Percentiles rank a stretch among this genome's conserved stretches.
These are phyloP conservation scores for Vombatus ursinus DNA, from an alignment of 2,113 vertebrate species.

Conservation along the genomic window DNA sequence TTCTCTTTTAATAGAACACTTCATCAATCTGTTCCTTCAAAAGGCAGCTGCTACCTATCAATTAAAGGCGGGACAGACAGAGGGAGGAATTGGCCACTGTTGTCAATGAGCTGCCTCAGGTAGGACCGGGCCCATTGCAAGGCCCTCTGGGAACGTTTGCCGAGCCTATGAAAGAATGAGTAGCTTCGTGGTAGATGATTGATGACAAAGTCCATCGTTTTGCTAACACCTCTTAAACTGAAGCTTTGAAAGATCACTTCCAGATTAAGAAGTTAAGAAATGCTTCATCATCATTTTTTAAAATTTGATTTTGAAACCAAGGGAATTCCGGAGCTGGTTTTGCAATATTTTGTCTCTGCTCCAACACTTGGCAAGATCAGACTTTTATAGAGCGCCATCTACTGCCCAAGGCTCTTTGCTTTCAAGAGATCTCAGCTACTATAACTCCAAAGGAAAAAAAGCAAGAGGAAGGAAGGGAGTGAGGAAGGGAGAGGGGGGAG, in stretches of 20 bases:
- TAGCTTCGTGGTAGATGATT: conserved; percentile 64
- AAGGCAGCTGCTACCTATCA: conserved; percentile 82
- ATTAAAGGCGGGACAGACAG: conserved; percentile 59
- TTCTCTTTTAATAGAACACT: conserved; percentile 81
- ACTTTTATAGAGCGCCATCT: conserved; percentile 70
- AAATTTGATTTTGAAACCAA: conserved; percentile 41
- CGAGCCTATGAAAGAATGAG: conserved; percentile 28
- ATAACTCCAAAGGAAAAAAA: background rate
- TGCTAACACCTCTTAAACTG: conserved; percentile 75
- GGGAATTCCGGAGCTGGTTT: background rate
- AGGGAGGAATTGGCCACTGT: conserved; percentile 74
- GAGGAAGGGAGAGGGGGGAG: no score
- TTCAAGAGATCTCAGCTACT: background rate
- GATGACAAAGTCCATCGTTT: conserved; percentile 70
- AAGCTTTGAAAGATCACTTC: conserved; percentile 72
- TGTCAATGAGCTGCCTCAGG: conserved; percentile 70
- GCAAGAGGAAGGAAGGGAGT: fast-evolving
- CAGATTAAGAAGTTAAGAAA: conserved; percentile 76
- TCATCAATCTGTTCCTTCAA: conserved; percentile 77
- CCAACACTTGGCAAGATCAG: background rate
- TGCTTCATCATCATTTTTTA: conserved; percentile 72
- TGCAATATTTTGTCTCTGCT: background rate
- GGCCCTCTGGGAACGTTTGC: conserved; percentile 7
- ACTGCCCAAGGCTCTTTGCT: background rate
- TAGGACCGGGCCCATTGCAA: conserved; percentile 60